These are phyloP conservation scores for Nixonia krombeini DNA, from an alignment of 1,140 invertebrate species.

Conservation along the genomic window DNA sequence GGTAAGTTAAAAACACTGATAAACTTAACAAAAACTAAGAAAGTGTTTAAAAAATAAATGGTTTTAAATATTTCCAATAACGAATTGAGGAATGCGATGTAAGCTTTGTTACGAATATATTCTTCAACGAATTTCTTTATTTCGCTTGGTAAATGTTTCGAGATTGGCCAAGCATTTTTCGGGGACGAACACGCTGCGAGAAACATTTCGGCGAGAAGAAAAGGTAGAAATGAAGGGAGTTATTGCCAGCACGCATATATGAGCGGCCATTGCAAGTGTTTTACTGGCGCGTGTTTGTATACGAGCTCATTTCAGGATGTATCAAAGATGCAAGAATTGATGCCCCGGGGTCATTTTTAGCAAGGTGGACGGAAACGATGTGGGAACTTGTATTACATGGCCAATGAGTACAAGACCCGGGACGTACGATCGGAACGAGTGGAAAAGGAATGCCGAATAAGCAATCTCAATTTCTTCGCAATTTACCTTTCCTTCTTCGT, in stretches of 20 bases:
- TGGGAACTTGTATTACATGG: slow-evolving; percentile 49
- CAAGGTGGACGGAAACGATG: slow-evolving; percentile 43
- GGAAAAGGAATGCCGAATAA: slow-evolving; percentile 28
- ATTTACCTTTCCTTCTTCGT: no score
- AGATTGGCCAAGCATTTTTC: slow-evolving; percentile 26
- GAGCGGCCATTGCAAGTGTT: slow-evolving; percentile 29
- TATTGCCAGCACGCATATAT: slow-evolving; percentile 42
- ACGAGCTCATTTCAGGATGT: slow-evolving; percentile 20
- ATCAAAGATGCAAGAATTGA: slow-evolving; percentile 52
- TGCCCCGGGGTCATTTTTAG: slow-evolving; percentile 39
- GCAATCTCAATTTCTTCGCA: slow-evolving; percentile 19
- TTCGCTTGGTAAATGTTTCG: slow-evolving; percentile 11
- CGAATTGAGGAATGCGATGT: no score
- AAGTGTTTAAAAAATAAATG: no score
- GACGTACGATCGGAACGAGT: slow-evolving; percentile 20
- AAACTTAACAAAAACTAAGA: no score
- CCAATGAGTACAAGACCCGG: slow-evolving; percentile 13
- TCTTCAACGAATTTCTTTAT: no score
- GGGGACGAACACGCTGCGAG: slow-evolving; percentile 26
- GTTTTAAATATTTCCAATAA: no score
- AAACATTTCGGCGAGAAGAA: slow-evolving; percentile 25
- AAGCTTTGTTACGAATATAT: no score
- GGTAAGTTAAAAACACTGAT: no score
- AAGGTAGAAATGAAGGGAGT: slow-evolving; percentile 48
- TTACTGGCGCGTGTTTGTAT: slow-evolving; percentile 19